Evolutionary conservation across 2,888 invertebrate genomes (phyloP), one percentile per base, ranked within the genome.

Genomic region (Podotricha telesiphe): DNA sequence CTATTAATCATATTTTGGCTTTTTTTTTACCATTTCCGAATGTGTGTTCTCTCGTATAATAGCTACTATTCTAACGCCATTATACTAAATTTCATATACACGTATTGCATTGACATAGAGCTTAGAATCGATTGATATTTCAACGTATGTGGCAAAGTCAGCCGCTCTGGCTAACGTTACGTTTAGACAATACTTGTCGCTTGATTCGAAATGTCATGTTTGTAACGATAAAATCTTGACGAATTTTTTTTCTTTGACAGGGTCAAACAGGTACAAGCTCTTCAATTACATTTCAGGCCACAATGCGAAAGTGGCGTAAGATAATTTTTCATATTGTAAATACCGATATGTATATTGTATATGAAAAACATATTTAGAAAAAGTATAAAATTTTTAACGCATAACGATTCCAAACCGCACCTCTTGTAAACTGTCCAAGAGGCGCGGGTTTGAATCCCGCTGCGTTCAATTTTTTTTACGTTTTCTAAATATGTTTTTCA

Each of bases 1-100:
- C 90, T 91, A 93, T 93, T 91, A 91, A 93, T 93, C 92, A 91
- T 91, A 88, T 90, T 90, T 89, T 86, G 86, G 85, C 79, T 80
- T 88, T 88, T n/a, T 91, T 91, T 91, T 91, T 87, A 87, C 86
- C 78, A 87, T 87, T 89, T 87, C 86, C 86, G 85, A 89, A 90
- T 88, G 84, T 87, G 82, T 91, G 89, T 89, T 89, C 89, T 89
- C 85, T 87, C 83, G 70, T 83, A 85, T 90, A 89, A 90, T 89
- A 81, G 90, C 92, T 92, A 91, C 92, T 87, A 81, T 79, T 80
- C 80, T 80, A 74, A 80, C 85, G 85, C 85, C 79, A 77, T 84
- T 79, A 78, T 74, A 81, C 80, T 79, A 82, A 83, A 74, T 34
- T 51, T 45, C 19, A 55, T 20, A 48, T 42, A 42, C 53, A 37